Evolutionary conservation across 2,113 vertebrate species (phyloP).

Genomic region (Anas platyrhynchos): DNA sequence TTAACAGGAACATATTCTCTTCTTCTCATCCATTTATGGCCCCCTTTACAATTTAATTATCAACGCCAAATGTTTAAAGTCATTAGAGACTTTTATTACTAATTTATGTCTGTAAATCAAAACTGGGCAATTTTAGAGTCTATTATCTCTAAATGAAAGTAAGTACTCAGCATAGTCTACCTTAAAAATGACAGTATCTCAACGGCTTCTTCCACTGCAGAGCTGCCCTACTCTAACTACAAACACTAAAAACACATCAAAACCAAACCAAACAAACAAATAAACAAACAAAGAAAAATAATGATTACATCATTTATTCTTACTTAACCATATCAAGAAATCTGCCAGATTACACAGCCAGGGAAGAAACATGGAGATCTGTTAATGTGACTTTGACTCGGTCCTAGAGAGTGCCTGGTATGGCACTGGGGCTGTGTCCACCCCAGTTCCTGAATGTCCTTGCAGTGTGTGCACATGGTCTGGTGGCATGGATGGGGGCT

Average conservation of each 20-base stretch:
- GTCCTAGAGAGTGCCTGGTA: fast-evolving
- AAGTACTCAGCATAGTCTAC: not conserved
- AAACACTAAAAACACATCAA: not conserved
- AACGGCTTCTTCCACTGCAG: not conserved
- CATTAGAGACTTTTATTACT: conserved; percentile 54
- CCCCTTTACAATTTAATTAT: conserved; percentile 41
- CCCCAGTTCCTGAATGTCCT: fast-evolving
- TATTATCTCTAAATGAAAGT: not conserved
- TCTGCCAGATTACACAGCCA: not conserved
- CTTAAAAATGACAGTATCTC: not conserved
- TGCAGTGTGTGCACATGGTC: not conserved
- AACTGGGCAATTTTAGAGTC: conserved; percentile 24
- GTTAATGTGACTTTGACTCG: not conserved
- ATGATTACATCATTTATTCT: not conserved
- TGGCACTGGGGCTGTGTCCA: fast-evolving
- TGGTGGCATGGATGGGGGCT: not conserved
- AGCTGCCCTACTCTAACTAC: not conserved
- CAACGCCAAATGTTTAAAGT: not conserved
- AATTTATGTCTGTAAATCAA: conserved; percentile 51
- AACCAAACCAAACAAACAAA: not conserved
- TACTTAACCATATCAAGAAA: not conserved
- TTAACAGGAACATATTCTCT: not conserved
- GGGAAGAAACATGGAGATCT: not conserved
- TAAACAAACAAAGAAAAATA: too few species aligned
- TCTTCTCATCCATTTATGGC: not conserved